Base-by-base conservation (phyloP, 2,113 vertebrate genomes). In the Cyprinodon variegatus region DNA sequence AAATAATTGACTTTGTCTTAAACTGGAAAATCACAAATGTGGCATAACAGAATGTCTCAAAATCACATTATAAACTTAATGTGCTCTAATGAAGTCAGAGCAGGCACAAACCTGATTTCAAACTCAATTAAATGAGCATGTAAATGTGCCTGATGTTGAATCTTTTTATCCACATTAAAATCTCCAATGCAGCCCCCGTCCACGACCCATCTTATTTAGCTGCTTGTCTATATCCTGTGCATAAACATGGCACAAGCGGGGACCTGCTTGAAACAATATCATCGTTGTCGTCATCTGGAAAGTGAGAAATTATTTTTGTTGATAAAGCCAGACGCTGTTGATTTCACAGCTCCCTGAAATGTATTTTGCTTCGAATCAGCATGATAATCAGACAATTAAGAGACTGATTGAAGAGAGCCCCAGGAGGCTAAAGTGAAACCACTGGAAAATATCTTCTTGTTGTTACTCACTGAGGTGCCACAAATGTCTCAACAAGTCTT, bases 351-450 rank as follows among this genome's bases (percentile, higher is more conserved):
- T 85, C 61, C 67, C 82, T 75, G 72, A 78, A 73, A 86, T 81
- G 82, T 86, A 72, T 85, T 88, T 90, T 83, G 88, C 79, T 81
- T 79, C 11, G 77, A 83, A 87, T 87, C 84, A 77, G 81, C 70
- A 76, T 74, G 77, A 86, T 87, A 83, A 92, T 87, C 82, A 89
- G 71, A 85, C 76, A 85, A 90, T 89, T 89, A 93, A 67, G 10
- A 20, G 77, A 61, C 78, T 91, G 85, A 91, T 83, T 89, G 74
- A 87, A 84, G 76, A 70, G 70, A 78, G 63, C 67, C 71, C 76
- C 61, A 12, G 77, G 79, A 80, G 74, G 71, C 6, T 1, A 57
- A 73, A 82, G 74, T 77, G 74, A 89, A 84, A 81, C 74, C 77
- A 71, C 3, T 64, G 66, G 64, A 77, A 83, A 72, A 67, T 7